A percentile compares a stretch with the other conserved stretches of the same genome.
Evolutionary conservation across 2,113 vertebrate species (phyloP).

Genomic region (Mobula birostris): DNA sequence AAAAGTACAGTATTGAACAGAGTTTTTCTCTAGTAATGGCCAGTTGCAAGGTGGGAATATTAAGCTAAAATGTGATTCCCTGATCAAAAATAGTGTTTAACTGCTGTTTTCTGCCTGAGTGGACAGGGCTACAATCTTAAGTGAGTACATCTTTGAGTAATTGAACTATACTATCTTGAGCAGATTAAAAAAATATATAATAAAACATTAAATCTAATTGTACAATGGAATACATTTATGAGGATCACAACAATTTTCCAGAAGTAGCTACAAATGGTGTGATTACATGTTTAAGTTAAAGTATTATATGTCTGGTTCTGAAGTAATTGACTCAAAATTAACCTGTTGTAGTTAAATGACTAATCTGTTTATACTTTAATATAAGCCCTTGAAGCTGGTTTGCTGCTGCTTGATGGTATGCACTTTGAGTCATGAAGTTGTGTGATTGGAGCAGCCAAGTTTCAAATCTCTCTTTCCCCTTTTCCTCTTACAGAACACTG

Average conservation of each 20-base stretch:
- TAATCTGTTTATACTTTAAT: neutral
- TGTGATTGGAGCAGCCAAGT: slow-evolving; percentile 40
- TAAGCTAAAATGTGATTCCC: neutral
- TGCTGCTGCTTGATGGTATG: neutral
- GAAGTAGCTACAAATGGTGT: neutral
- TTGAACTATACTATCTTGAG: neutral
- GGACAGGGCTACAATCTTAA: neutral
- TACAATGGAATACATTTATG: neutral
- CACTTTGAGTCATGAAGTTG: neutral
- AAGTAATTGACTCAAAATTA: neutral
- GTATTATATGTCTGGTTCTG: neutral
- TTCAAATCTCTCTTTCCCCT: slow-evolving; percentile 40
- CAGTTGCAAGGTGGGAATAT: neutral
- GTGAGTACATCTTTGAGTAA: neutral
- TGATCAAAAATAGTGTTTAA: neutral
- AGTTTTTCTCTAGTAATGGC: neutral
- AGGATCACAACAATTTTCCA: neutral
- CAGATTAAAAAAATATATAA: neutral
- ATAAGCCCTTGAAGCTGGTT: neutral
- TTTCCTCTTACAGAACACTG: slow-evolving; percentile 45
- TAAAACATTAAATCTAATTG: neutral
- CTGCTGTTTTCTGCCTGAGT: neutral
- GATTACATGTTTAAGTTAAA: too few relatives aligned
- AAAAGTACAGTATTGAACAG: neutral
- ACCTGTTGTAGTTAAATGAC: neutral